Percentiles rank a stretch among this genome's conserved stretches.
These are phyloP conservation scores for Hydractinia echinata DNA, from an alignment of 30 jellyfish, hydroid and myxozoan species.

Conservation along the genomic window DNA sequence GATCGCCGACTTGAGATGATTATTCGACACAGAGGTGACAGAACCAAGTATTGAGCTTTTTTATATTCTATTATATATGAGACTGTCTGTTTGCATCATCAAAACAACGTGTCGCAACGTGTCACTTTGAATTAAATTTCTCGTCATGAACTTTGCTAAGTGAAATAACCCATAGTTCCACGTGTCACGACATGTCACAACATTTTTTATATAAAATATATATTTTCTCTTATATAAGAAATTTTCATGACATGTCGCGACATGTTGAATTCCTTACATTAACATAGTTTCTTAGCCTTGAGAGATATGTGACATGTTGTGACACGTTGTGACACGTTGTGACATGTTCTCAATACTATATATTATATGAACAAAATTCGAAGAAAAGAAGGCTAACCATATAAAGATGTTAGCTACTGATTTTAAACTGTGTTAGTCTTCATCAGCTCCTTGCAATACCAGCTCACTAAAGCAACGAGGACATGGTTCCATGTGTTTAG, in stretches of 20 bases:
- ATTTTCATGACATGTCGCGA: background rate
- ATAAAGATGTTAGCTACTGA: no score
- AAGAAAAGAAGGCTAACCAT: background rate
- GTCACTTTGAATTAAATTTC: no score
- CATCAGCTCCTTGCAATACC: background rate
- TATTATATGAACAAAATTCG: background rate
- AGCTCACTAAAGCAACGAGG: background rate
- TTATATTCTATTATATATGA: background rate
- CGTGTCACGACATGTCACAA: no score
- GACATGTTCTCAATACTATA: background rate
- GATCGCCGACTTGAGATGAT: no score
- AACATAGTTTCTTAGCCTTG: no score
- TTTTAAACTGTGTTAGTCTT: background rate
- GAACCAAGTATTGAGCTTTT: constrained; percentile 1
- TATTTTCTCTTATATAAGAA: no score
- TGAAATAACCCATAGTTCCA: no score
- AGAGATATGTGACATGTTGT: no score
- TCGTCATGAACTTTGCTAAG: no score
- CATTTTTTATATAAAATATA: no score
- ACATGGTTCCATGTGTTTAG: background rate
- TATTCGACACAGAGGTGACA: background rate
- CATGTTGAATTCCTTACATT: background rate
- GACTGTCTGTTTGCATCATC: background rate
- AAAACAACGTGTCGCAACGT: no score
- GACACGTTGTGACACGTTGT: no score